Base-by-base conservation (phyloP, 2,797 vertebrate species). In the Tachyglossus aculeatus region DNA sequence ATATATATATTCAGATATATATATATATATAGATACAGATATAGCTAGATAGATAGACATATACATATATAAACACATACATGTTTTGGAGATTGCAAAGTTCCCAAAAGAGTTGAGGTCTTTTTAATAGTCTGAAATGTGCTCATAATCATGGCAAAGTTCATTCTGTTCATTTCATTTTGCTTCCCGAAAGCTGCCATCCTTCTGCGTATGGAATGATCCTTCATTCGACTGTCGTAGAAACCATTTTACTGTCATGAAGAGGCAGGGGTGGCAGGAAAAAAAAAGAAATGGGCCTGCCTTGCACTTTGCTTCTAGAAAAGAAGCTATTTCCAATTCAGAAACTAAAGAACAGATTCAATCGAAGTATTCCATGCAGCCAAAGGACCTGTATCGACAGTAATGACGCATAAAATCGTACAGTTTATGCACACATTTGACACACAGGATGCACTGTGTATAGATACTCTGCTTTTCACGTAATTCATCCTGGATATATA, bases 111-210 rank as follows among this genome's bases (percentile, higher is more conserved):
- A 1, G 22, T 66, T 6, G 32, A 84, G 75, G 75, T 75, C 70
- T 84, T 44, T 44, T 15, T 31, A 80, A 78, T 43, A 79, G 84
- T 73, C 59, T 75, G 72, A 72, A 71, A 71, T 56, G 38, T 80
- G 77, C 77, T 83, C 78, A 64, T 86, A 67, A 59, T 82, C 87
- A 83, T 72, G 53, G 50, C 65, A 43, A n/a, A 77, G 86, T 78
- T 85, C 77, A 79, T 74, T 73, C 78, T 60, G 76, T 78, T 83
- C 56, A 50, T 75, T 80, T 64, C 81, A 76, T 84, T 71, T 50
- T 70, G 74, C 88, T 83, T 62, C 85, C 80, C 36, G 25, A 75
- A 77, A 82, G 69, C 62, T 59, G 71, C 7, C 65, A 71, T 56
- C 38, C 38, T 67, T 84, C 47, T 78, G 6, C 84, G 67, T 78